Evolutionary conservation across 1,140 invertebrate genomes (phyloP).

Genomic region (Nasonia giraulti): DNA sequence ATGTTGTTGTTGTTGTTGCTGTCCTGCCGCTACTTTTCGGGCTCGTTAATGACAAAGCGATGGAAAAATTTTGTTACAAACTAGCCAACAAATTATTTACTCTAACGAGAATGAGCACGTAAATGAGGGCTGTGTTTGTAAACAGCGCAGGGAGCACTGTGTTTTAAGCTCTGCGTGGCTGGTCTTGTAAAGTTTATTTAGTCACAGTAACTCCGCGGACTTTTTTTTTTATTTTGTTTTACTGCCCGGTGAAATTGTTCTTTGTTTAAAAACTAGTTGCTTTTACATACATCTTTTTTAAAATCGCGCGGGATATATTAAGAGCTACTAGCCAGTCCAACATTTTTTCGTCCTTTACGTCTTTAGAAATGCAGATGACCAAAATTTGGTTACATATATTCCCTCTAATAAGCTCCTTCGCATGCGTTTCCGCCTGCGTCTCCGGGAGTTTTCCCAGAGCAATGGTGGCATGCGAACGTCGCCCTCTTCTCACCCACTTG

Average conservation of each 20-base stretch:
- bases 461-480: background rate
- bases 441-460: background rate
- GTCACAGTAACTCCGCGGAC: background rate
- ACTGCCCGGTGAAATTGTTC: background rate
- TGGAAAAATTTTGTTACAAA: slow-evolving; percentile 32
- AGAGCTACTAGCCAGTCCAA: background rate
- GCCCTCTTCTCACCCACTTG: slow-evolving; percentile 22
- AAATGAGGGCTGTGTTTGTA: slow-evolving; percentile 18
- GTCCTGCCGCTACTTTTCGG: slow-evolving; percentile 41
- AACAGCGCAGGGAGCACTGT: background rate
- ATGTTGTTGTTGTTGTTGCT: slow-evolving; percentile 37
- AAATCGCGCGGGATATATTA: background rate
- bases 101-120: slow-evolving; percentile 4
- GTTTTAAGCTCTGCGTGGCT: background rate
- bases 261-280: background rate
- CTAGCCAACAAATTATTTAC: slow-evolving; percentile 13
- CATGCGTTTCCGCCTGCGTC: background rate
- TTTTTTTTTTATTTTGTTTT: background rate
- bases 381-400: background rate
- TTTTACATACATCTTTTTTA: background rate
- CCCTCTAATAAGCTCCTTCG: background rate
- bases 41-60: slow-evolving; percentile 56
- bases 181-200: background rate
- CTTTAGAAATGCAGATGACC: background rate
- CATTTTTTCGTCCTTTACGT: too few species aligned